Evolutionary conservation across 2,888 invertebrate genomes (phyloP).

Genomic region (Pocota personata): DNA sequence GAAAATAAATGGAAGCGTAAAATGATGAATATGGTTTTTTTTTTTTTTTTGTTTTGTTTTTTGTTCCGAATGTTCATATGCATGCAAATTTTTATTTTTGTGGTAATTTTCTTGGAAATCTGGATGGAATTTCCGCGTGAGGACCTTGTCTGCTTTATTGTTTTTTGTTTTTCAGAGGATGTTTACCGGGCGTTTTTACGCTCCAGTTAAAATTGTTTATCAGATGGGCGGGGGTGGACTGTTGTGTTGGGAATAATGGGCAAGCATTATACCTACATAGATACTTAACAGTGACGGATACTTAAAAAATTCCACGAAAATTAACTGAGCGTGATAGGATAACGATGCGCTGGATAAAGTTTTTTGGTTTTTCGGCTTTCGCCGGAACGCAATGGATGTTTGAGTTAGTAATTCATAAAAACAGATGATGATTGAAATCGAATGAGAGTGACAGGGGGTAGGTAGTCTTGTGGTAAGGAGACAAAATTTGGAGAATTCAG

Average conservation of each 20-base stretch:
- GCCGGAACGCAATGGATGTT: background rate
- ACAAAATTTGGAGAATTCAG: too few species aligned
- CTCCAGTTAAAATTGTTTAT: constrained; percentile 38
- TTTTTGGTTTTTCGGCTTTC: constrained; percentile 3
- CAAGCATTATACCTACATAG: constrained; percentile 37
- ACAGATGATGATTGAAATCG: background rate
- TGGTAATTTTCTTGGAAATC: constrained; percentile 26
- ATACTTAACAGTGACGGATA: constrained; percentile 33
- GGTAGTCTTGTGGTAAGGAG: background rate
- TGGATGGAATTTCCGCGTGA: constrained; percentile 29
- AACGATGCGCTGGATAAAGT: background rate
- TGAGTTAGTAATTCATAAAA: background rate
- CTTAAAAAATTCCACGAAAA: constrained; percentile 15
- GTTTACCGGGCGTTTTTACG: constrained; percentile 39
- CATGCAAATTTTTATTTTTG: constrained; percentile 33
- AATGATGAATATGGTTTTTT: constrained; percentile 37
- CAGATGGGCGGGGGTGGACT: background rate
- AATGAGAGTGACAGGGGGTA: background rate
- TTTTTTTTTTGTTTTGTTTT: background rate
- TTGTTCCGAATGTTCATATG: constrained; percentile 19
- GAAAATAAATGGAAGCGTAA: constrained; percentile 49
- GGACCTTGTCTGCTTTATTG: constrained; percentile 29
- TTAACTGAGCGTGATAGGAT: constrained; percentile 42
- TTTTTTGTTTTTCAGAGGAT: constrained; percentile 23
- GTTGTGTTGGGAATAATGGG: constrained; percentile 22